Evolutionary conservation across 2,888 invertebrate genomes (phyloP).

Genomic region (Cylloceria caligata): DNA sequence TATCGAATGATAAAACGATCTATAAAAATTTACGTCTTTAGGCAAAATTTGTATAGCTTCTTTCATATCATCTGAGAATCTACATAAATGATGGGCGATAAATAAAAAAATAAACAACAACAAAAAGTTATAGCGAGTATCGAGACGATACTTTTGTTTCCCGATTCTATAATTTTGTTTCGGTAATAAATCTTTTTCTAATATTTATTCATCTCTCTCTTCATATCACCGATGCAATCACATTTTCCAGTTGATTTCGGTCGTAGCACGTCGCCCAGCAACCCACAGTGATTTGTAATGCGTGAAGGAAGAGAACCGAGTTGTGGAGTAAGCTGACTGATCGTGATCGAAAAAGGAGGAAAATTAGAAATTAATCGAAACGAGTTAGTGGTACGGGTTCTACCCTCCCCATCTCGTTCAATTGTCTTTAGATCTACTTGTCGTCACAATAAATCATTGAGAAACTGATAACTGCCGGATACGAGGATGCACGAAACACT

Average conservation of each 20-base stretch:
- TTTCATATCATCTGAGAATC: no score
- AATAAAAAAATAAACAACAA: no score
- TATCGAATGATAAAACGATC: no score
- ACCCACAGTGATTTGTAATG: slow-evolving; percentile 1
- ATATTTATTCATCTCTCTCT: neutral
- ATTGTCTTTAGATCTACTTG: slow-evolving; percentile 4
- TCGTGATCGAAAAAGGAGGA: slow-evolving; percentile 16
- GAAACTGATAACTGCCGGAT: neutral
- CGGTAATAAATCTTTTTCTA: neutral
- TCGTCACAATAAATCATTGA: neutral
- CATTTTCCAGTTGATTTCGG: slow-evolving; percentile 19
- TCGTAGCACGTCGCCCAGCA: slow-evolving; percentile 36
- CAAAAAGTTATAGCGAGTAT: no score
- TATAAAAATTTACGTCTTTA: no score
- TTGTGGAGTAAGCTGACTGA: neutral
- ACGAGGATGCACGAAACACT: neutral
- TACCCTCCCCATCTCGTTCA: neutral
- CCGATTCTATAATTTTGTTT: neutral
- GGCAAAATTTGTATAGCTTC: no score
- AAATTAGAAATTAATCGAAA: slow-evolving; percentile 23
- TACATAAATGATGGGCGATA: no score
- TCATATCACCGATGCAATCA: slow-evolving; percentile 25
- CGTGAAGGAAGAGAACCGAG: neutral
- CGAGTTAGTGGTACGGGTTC: slow-evolving; percentile 20
- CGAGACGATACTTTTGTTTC: neutral